Base-by-base conservation (phyloP, 2,888 invertebrate species). In the Epinotia bilunana region DNA sequence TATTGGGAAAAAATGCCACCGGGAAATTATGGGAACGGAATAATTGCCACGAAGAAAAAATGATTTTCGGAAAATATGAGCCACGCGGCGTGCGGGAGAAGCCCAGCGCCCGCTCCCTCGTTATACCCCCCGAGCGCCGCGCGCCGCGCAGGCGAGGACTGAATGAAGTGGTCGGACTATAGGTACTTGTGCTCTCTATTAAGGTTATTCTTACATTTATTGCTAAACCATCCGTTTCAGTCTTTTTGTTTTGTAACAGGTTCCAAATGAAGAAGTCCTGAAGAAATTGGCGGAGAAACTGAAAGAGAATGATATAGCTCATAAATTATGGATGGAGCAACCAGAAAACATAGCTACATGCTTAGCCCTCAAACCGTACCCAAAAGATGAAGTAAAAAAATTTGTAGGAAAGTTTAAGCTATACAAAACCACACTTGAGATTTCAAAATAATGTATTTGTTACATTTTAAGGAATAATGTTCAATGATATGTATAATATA, bases 331-430 rank as follows among this genome's bases (percentile, higher is more conserved):
- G 99, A 97, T 98, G 75, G 99, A 99, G 91, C 98, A 99, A 87
- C 99, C 99, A 16, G 99, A 99, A 93, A 97, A 99, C 88, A 97
- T 98, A 86, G 96, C 99, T 23, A 99, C 99, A 0, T 99, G 99
- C 89, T 93, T 99, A 80, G 99, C 98, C 12, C 93, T 97, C 2
- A 99, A 99, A 89, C 99, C 99, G 3, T 99, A 98, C 88, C 96
- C 96, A 0, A 99, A 98, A 89, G 96, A 97, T 69, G 95, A 95
- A 76, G 95, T 99, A 0, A 97, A 98, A 85, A 96, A 96, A 85
- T 97, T 95, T 94, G 97, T 99, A 78, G 97, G 97, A 83, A 96
- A 97, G 88, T 96, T 97, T 78, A 98, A 98, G 93, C 91, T 99
- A 77, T 97, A 97, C 82, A 96, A 96, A 88, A 90, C 91, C 78